Evolutionary conservation across 2,888 invertebrate genomes (phyloP).

Genomic region (Amiota communis): DNA sequence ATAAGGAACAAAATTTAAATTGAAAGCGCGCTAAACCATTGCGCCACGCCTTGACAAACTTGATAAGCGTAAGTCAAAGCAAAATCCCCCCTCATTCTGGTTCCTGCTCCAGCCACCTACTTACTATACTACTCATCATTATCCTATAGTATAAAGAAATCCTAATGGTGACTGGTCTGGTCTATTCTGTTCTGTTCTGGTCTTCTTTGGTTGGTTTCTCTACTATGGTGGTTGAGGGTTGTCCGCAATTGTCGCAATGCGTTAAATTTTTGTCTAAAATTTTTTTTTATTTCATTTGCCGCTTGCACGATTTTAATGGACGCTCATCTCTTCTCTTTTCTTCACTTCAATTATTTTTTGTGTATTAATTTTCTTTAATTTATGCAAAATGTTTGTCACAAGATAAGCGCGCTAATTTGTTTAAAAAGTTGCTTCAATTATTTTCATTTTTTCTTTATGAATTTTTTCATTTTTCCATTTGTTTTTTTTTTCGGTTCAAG

Average conservation of each 20-base stretch:
- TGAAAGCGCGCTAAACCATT: slow-evolving; percentile 16
- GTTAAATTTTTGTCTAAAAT: neutral
- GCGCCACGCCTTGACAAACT: slow-evolving; percentile 2
- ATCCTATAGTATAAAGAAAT: no score
- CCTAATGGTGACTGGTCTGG: slow-evolving; percentile 9
- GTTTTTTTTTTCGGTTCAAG: slow-evolving; percentile 1
- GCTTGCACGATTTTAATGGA: neutral
- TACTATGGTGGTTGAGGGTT: neutral
- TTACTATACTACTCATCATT: no score
- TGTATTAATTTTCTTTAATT: slow-evolving; percentile 64
- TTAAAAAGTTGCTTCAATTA: slow-evolving; percentile 57
- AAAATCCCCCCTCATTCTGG: neutral
- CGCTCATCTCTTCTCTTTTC: neutral
- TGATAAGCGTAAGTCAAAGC: slow-evolving; percentile 8
- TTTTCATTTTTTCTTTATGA: slow-evolving; percentile 51
- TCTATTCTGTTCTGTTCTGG: neutral
- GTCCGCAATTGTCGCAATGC: slow-evolving; percentile 11
- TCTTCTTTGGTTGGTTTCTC: neutral
- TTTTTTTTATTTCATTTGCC: neutral
- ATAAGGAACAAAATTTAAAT: neutral
- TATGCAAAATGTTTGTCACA: slow-evolving; percentile 62
- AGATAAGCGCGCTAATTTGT: slow-evolving; percentile 63
- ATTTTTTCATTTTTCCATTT: slow-evolving; percentile 50
- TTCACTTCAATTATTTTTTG: neutral
- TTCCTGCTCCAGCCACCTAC: neutral